These are phyloP conservation scores for Rutpela maculata DNA, from an alignment of 2,888 invertebrate species.

Conservation along the genomic window DNA sequence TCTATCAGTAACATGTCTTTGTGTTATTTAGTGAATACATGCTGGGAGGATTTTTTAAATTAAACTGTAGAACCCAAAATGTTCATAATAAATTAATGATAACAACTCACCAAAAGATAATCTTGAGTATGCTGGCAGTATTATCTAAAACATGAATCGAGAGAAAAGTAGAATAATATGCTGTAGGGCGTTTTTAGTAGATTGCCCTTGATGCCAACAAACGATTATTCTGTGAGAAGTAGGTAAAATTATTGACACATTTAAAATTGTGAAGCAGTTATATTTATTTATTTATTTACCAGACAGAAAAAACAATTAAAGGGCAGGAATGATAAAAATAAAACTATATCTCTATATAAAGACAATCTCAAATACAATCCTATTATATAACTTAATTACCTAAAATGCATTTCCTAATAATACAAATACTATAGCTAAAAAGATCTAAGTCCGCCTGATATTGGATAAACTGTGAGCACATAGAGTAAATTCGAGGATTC, in stretches of 20 bases:
- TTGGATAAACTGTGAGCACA: too few relatives aligned
- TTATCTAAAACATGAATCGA: background rate
- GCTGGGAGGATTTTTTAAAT: background rate
- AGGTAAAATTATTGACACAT: background rate
- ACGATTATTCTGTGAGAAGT: background rate
- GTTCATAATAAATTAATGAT: conserved; percentile 1
- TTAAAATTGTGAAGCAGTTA: background rate
- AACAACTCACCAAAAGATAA: background rate
- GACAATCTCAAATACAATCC: too few relatives aligned
- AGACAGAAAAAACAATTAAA: too few relatives aligned
- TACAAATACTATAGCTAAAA: too few relatives aligned
- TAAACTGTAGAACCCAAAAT: background rate
- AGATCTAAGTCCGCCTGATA: too few relatives aligned
- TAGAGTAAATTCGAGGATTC: too few relatives aligned
- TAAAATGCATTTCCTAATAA: too few relatives aligned
- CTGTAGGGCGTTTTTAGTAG: background rate
- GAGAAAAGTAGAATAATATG: background rate
- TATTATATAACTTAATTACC: too few relatives aligned
- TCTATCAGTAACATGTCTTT: conserved; percentile 1
- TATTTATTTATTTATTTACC: too few relatives aligned
- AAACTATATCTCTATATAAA: too few relatives aligned
- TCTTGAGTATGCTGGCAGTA: background rate
- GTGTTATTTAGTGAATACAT: background rate
- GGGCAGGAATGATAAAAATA: too few relatives aligned
- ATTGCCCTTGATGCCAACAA: background rate